Evolutionary conservation across 2,797 vertebrate species (phyloP).

Genomic region (Semaprochilodus insignis): DNA sequence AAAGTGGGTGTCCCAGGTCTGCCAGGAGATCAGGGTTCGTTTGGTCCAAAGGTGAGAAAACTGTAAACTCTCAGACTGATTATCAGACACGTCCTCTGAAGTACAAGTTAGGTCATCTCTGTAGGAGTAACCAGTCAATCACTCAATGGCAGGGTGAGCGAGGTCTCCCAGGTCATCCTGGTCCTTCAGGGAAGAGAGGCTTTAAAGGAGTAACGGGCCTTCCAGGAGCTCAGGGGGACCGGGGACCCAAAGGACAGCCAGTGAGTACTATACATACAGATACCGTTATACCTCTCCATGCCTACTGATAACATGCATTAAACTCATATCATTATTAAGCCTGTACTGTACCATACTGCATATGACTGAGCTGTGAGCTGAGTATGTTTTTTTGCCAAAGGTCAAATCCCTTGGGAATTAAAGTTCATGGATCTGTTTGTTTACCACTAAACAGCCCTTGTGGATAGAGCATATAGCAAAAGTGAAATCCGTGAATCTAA

Average conservation of each 20-base stretch:
- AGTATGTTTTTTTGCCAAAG: slow-evolving; percentile 17
- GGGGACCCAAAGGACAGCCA: slow-evolving; percentile 89
- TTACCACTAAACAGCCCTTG: not conserved
- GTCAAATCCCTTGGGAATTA: slow-evolving; percentile 51
- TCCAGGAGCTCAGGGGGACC: slow-evolving; percentile 87
- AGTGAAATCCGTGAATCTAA: not conserved
- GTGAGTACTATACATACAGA: slow-evolving; percentile 77
- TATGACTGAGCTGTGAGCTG: not conserved
- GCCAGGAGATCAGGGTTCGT: slow-evolving; percentile 90
- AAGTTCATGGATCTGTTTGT: slow-evolving; percentile 5
- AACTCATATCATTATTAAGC: too few species aligned
- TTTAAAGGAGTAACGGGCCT: slow-evolving; percentile 88
- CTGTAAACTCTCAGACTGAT: not conserved
- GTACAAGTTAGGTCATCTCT: not conserved
- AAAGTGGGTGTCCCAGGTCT: slow-evolving; percentile 89
- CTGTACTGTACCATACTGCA: too few species aligned
- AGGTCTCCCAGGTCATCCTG: slow-evolving; percentile 89
- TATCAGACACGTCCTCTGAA: not conserved
- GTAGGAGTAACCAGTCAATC: not conserved
- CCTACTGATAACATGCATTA: too few species aligned
- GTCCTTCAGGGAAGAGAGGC: slow-evolving; percentile 89
- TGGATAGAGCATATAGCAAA: not conserved
- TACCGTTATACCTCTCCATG: too few species aligned
- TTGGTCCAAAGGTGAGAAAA: slow-evolving; percentile 88
- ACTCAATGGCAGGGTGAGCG: slow-evolving; percentile 85